Conservation (phyloP, 2,113 vertebrate genomes). For the Sphaerodactylus townsendi region DNA sequence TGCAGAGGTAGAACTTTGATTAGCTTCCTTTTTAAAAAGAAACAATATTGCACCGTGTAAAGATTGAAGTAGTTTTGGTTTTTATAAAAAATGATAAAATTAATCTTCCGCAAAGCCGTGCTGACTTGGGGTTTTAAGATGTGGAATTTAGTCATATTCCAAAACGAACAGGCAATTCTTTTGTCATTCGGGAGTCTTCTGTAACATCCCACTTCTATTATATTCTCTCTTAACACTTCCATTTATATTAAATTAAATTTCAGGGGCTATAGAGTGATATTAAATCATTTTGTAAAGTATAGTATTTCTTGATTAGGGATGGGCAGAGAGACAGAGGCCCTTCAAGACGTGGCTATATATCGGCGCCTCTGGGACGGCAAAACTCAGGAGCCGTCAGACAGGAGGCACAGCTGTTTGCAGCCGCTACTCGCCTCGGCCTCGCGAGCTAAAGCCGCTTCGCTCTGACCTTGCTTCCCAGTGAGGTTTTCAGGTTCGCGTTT, state of each 20-base stretch:
- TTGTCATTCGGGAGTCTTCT: not conserved
- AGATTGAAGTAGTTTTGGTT: not conserved
- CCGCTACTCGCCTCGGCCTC: no score
- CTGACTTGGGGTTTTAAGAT: conserved; percentile 1
- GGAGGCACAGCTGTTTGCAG: no score
- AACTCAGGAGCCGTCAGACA: no score
- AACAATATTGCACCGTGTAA: not conserved
- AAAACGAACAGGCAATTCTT: conserved; percentile 17
- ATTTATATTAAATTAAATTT: not conserved
- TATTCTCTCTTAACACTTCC: not conserved
- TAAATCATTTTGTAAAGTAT: not conserved
- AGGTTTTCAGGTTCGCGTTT: no score
- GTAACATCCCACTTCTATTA: fast-evolving
- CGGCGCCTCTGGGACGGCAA: no score
- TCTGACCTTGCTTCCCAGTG: no score
- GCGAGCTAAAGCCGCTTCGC: no score
- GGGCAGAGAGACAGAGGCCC: not conserved
- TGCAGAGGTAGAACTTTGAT: not conserved
- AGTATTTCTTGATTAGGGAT: not conserved
- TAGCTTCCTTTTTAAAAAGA: conserved; percentile 3
- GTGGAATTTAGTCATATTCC: conserved; percentile 6
- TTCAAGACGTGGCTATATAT: no score
- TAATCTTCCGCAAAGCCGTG: conserved; percentile 25
- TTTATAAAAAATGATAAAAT: conserved; percentile 27
- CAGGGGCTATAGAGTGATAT: not conserved